phyloP scores from a whole-genome alignment of 2,888 invertebrate species.

The Slavum lentiscoides region DNA sequence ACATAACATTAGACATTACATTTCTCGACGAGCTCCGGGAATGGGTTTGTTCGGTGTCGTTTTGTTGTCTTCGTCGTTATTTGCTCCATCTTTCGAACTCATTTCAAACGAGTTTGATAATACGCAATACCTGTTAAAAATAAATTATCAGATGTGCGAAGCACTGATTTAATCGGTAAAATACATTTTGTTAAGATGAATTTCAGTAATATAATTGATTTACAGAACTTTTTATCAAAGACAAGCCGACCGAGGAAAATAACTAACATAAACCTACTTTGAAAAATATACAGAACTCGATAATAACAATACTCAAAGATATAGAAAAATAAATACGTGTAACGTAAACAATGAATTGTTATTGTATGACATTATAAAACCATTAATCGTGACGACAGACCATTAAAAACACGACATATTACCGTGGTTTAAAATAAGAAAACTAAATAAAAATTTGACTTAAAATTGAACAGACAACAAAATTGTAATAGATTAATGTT shows the following conservation, averaged over 20 bases:
- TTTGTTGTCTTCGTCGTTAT: slow-evolving; percentile 18
- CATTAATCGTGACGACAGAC: background rate
- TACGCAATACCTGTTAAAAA: background rate
- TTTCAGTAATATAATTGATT: background rate
- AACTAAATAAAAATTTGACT: too few species aligned
- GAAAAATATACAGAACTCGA: too few species aligned
- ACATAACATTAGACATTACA: slow-evolving; percentile 6
- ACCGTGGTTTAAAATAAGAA: too few species aligned
- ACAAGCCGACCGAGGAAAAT: background rate
- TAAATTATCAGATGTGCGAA: background rate
- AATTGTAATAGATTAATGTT: too few species aligned
- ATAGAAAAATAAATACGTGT: background rate
- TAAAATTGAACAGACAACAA: too few species aligned
- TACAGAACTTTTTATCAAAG: background rate
- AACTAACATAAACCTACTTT: background rate
- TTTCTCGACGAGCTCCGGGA: slow-evolving; percentile 36
- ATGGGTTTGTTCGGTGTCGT: slow-evolving; percentile 15
- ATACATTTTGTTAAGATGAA: background rate
- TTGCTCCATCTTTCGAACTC: slow-evolving; percentile 39
- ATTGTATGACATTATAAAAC: background rate
- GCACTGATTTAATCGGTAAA: too few species aligned
- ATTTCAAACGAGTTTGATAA: slow-evolving; percentile 2
- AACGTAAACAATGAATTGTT: background rate
- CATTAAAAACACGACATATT: background rate
- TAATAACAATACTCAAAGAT: background rate